Conservation (phyloP, 2,888 invertebrate genomes). For the Parochlus steinenii region DNA sequence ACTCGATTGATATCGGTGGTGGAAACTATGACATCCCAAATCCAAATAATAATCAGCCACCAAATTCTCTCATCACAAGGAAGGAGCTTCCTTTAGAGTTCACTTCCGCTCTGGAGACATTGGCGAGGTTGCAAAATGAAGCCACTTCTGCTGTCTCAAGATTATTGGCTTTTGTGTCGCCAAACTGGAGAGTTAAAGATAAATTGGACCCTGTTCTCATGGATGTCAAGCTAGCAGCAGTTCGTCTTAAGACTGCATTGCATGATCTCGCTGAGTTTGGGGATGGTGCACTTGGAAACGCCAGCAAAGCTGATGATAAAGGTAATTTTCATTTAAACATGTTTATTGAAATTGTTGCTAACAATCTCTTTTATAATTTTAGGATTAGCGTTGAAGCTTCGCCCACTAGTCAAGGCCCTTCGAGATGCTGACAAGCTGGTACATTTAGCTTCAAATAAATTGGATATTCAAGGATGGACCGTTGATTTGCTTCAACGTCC, state of each 20-base stretch:
- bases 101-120: conserved; percentile 55
- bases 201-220: conserved; percentile 61
- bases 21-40: conserved; percentile 16
- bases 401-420: conserved; percentile 62
- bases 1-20: conserved; percentile 17
- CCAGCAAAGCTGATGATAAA: conserved; percentile 65
- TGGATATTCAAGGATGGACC: conserved; percentile 68
- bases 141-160: conserved; percentile 65
- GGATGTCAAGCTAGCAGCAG: conserved; percentile 69
- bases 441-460: conserved; percentile 53
- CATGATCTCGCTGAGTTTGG: conserved; percentile 81
- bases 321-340: conserved; percentile 27
- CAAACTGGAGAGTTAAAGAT: conserved; percentile 67
- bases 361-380: conserved; percentile 15
- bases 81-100: conserved; percentile 58
- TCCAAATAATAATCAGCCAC: conserved; percentile 15
- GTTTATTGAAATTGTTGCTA: neutral
- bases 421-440: conserved; percentile 66
- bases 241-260: conserved; percentile 58
- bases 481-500: conserved; percentile 41
- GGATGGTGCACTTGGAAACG: conserved; percentile 76
- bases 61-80: conserved; percentile 19
- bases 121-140: conserved; percentile 60
- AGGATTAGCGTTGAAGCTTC: conserved; percentile 52
- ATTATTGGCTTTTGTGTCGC: conserved; percentile 56